These are phyloP conservation scores for Plagodis pulveraria DNA, from an alignment of 2,888 invertebrate genomes.

Conservation along the genomic window DNA sequence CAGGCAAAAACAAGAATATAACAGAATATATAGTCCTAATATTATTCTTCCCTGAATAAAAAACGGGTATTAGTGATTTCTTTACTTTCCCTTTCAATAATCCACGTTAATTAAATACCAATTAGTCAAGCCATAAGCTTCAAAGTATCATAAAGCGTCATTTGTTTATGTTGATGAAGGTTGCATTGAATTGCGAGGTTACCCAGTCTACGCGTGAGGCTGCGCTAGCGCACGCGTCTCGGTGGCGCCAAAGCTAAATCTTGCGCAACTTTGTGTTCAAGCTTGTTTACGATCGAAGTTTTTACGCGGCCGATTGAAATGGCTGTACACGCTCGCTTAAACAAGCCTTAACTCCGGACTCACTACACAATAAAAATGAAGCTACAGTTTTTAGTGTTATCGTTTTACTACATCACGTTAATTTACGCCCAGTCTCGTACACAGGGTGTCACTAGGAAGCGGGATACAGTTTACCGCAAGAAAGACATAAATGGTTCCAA, in stretches of 20 bases:
- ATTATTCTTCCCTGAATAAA: too few species aligned
- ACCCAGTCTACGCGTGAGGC: slow-evolving; percentile 80
- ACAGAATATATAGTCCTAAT: too few species aligned
- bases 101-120: slow-evolving; percentile 45
- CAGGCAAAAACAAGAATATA: too few species aligned
- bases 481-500: slow-evolving; percentile 77
- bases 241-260: slow-evolving; percentile 72
- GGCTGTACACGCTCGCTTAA: slow-evolving; percentile 49
- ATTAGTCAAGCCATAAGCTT: slow-evolving; percentile 46
- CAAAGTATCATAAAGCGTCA: slow-evolving; percentile 65
- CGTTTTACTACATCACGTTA: slow-evolving; percentile 64
- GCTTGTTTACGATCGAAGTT: slow-evolving; percentile 68
- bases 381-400: slow-evolving; percentile 70
- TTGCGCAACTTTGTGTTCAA: slow-evolving; percentile 72
- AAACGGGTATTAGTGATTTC: too few species aligned
- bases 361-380: slow-evolving; percentile 67
- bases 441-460: slow-evolving; percentile 70
- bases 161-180: slow-evolving; percentile 83
- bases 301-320: slow-evolving; percentile 60
- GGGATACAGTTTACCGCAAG: slow-evolving; percentile 71
- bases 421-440: slow-evolving; percentile 69
- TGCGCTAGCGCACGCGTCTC: slow-evolving; percentile 83
- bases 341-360: slow-evolving; percentile 41
- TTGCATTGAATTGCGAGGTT: slow-evolving; percentile 82
- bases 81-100: slow-evolving; percentile 38